Evolutionary conservation across 1,140 invertebrate genomes (phyloP).

Genomic region (Ceratosolen solmsi): DNA sequence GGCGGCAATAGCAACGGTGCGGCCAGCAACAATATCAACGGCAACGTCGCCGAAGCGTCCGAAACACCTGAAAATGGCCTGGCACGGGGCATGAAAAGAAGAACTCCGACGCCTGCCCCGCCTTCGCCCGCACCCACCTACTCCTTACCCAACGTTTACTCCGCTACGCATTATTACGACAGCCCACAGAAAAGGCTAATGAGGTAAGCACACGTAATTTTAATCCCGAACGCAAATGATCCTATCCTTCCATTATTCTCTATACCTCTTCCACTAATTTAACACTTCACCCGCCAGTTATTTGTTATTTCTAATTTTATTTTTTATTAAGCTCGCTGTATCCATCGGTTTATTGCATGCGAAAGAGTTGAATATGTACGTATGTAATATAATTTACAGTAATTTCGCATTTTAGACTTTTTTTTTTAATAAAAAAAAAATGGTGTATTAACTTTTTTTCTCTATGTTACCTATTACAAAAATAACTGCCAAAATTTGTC

Average conservation of each 20-base stretch:
- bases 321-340: no score
- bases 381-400: no score
- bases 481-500: no score
- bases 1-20: conserved; percentile 51
- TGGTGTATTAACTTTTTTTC: no score
- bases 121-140: conserved; percentile 72
- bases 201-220: conserved; percentile 58
- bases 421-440: no score
- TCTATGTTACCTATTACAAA: no score
- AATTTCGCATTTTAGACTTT: no score
- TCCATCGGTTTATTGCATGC: no score
- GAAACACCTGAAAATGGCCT: conserved; percentile 43
- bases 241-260: not conserved
- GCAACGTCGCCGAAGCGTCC: conserved; percentile 53
- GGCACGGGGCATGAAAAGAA: conserved; percentile 63
- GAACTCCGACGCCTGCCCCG: conserved; percentile 70
- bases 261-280: not conserved
- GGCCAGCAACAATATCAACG: not conserved
- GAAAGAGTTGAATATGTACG: no score
- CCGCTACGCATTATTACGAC: conserved; percentile 69
- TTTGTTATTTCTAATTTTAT: no score
- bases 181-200: conserved; percentile 69
- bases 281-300: not conserved
- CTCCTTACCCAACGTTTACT: conserved; percentile 63
- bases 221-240: not conserved